Conservation (phyloP, 2,888 invertebrate genomes). For the Tipula helvola region DNA sequence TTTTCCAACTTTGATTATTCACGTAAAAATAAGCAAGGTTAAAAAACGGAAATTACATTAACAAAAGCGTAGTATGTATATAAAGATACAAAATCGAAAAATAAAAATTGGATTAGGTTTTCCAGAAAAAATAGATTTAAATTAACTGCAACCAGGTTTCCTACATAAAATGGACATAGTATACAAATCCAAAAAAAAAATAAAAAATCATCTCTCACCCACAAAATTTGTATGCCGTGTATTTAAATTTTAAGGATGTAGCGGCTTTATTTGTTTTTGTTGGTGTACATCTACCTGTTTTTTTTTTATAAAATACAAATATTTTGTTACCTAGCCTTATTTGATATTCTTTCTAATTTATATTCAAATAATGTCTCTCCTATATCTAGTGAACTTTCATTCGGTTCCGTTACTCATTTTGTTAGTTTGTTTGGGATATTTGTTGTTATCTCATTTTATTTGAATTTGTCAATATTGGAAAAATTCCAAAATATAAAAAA, state of each 20-base stretch:
- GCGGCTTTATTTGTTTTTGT: not conserved
- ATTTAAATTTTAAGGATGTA: not conserved
- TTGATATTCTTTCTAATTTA: not conserved
- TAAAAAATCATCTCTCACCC: not conserved
- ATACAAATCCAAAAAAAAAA: not conserved
- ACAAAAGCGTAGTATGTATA: not conserved
- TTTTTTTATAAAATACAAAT: not conserved
- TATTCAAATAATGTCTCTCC: not conserved
- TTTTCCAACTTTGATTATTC: not conserved
- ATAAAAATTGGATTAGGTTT: not conserved
- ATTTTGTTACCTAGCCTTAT: not conserved
- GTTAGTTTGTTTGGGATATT: not conserved
- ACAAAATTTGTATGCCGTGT: not conserved
- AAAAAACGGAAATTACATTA: not conserved
- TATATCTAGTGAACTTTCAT: not conserved
- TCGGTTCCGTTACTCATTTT: not conserved
- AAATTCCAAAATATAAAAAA: not conserved
- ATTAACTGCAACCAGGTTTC: not conserved
- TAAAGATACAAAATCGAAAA: not conserved
- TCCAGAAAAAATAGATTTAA: not conserved
- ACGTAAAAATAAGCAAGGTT: not conserved
- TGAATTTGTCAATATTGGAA: not conserved
- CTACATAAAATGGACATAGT: not conserved
- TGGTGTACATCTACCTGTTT: not conserved
- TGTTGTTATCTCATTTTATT: not conserved